Base-by-base conservation (phyloP, 2,888 invertebrate species). In the Silvanus unidentatus region DNA sequence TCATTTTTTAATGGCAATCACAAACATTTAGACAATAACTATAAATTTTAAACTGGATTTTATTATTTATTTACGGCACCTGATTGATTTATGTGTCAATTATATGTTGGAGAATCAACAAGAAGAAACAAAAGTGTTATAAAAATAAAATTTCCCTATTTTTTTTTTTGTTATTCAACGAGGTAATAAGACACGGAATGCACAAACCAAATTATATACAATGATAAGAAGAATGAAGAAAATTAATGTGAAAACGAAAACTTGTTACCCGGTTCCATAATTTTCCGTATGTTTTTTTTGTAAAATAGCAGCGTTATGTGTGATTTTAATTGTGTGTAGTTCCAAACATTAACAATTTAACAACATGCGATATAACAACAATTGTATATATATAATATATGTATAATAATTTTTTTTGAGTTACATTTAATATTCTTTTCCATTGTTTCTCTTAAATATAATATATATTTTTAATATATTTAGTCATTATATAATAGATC, bases 301-400 rank as follows among this genome's bases (percentile, higher is more conserved):
- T n/a, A n/a, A n/a, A n/a, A n/a, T n/a, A n/a, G n/a, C n/a, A n/a
- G 22, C 8, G 22, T 22, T 22, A 8, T n/a, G 22, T 22, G 3
- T 22, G 22, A 5, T 22, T 22, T 22, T 22, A 5, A 5, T 22
- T 5, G 8, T 22, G 22, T 22, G 22, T 22, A 22, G 49, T 55
- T 64, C 60, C 68, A 70, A 70, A 71, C 69, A 69, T 70, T 69
- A 72, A 72, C 72, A 72, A 71, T 69, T 68, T 67, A 72, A 72
- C 71, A 72, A 72, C 72, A 71, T 72, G 71, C 72, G 69, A 69
- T 60, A 69, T 59, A 72, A 72, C 70, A 71, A 70, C 68, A 63
- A 58, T 59, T 59, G 62, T 57, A 50, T 56, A 54, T 59, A 62
- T 59, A 47, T 54, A 49, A 55, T 62, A 56, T 59, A 54, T 51